Base-by-base conservation (phyloP, 2,888 invertebrate species). In the Craniophora ligustri region DNA sequence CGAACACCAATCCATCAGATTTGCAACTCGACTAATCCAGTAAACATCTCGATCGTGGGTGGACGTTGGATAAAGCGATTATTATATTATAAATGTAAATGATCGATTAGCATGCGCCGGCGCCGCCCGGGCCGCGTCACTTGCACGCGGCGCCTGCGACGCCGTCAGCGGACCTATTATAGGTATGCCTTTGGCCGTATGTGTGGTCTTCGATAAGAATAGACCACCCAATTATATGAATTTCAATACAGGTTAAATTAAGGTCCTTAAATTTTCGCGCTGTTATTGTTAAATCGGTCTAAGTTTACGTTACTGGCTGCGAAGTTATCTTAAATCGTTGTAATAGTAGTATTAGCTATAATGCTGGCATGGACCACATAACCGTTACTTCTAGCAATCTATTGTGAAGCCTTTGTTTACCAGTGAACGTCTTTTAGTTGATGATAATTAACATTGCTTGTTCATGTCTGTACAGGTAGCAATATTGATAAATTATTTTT, bases 81-180 rank as follows among this genome's bases (percentile, higher is more conserved):
- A 72, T 73, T 62, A 67, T 70, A 67, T 70, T 67, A 72, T 65
- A 60, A 53, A 67, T 64, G 70, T 61, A 65, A 75, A 63, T 72
- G 70, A 56, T 65, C 55, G 63, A 71, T 73, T 71, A 68, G 46
- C 63, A 70, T 65, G 67, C 72, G 50, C 49, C 39, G 58, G 61
- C 60, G 50, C 47, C 67, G 56, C 44, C 54, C 32, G 64, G 57
- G 38, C 63, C 51, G 42, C 62, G 68, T 63, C 72, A 62, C 44
- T 49, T 48, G 40, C 54, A 67, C 41, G 72, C 58, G 63, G 75
- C 75, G 75, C 67, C 63, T 45, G 51, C 50, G 40, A 36, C 72
- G 59, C 54, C 70, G 70, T 65, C 65, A 68, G 47, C 45, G 16
- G 48, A 68, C 44, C 66, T 64, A 68, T 63, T 68, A 63, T 40